phyloP scores from a whole-genome alignment of 2,888 invertebrate genomes.

The Spodoptera littoralis region DNA sequence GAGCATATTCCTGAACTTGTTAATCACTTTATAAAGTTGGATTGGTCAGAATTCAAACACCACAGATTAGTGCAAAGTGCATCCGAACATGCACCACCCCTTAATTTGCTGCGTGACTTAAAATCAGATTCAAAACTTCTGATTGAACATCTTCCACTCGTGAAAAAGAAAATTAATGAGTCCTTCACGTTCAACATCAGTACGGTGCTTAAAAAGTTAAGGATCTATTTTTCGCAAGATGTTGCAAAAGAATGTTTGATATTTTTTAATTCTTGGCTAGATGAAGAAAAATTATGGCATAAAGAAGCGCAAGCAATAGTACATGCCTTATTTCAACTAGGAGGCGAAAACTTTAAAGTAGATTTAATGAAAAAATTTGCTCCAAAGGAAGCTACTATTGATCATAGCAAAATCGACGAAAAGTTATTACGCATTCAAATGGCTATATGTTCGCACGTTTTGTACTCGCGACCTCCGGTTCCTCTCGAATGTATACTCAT shows the following conservation, averaged over 20 bases:
- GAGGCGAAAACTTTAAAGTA: constrained; percentile 56
- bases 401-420: constrained; percentile 49
- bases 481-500: constrained; percentile 59
- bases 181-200: constrained; percentile 46
- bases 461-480: constrained; percentile 68
- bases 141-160: constrained; percentile 28
- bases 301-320: constrained; percentile 41
- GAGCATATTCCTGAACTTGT: constrained; percentile 65
- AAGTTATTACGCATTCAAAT: constrained; percentile 60
- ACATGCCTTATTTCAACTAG: constrained; percentile 65
- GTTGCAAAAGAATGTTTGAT: constrained; percentile 61
- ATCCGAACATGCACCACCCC: not conserved
- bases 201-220: constrained; percentile 66
- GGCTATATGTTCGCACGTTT: constrained; percentile 68
- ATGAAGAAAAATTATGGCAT: constrained; percentile 11
- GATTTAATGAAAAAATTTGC: constrained; percentile 64
- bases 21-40: constrained; percentile 59
- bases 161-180: constrained; percentile 23
- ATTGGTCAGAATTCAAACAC: constrained; percentile 45
- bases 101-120: constrained; percentile 27
- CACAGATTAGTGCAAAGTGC: constrained; percentile 18
- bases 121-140: constrained; percentile 40
- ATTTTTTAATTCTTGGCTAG: constrained; percentile 57
- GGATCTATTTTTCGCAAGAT: constrained; percentile 70
- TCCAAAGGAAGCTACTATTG: constrained; percentile 62